Percentiles rank a stretch among this genome's conserved stretches.
Evolutionary conservation across 1,140 invertebrate species (phyloP).

Genomic region (Philotrypesis tridentata): DNA sequence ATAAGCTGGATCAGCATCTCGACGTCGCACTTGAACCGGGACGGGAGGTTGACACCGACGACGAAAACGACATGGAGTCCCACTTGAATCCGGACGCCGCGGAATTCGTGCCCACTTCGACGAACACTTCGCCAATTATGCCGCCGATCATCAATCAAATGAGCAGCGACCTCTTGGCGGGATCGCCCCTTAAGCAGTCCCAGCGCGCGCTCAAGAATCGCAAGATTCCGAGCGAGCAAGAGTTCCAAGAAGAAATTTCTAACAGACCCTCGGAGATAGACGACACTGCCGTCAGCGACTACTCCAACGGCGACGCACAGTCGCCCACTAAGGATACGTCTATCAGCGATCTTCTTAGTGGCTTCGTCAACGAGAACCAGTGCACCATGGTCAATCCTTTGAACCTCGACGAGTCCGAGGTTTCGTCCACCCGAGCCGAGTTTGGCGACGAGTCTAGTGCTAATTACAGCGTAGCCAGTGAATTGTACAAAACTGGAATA

Average conservation of each 20-base stretch:
- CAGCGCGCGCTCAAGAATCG: constrained; percentile 76
- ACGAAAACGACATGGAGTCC: constrained; percentile 78
- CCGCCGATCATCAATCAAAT: constrained; percentile 61
- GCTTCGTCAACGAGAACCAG: neutral
- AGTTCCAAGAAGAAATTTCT: constrained; percentile 78
- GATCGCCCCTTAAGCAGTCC: constrained; percentile 78
- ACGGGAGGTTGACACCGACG: neutral
- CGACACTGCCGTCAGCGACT: constrained; percentile 64
- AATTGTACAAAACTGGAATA: constrained; percentile 59
- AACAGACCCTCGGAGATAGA: constrained; percentile 77
- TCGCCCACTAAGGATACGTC: neutral
- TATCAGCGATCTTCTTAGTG: neutral
- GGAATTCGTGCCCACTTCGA: constrained; percentile 79
- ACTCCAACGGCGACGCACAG: constrained; percentile 72
- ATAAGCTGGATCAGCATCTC: neutral
- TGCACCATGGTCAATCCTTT: constrained; percentile 30
- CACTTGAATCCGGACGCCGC: constrained; percentile 83
- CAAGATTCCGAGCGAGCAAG: constrained; percentile 76
- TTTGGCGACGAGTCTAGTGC: constrained; percentile 71
- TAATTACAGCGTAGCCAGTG: constrained; percentile 56
- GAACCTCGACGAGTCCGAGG: constrained; percentile 71
- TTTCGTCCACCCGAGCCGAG: constrained; percentile 73
- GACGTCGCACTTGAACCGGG: neutral
- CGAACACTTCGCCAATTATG: constrained; percentile 66
- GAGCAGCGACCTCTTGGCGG: constrained; percentile 76